Conservation (phyloP, 2,797 vertebrate genomes). For the Centropyge bicolor region DNA sequence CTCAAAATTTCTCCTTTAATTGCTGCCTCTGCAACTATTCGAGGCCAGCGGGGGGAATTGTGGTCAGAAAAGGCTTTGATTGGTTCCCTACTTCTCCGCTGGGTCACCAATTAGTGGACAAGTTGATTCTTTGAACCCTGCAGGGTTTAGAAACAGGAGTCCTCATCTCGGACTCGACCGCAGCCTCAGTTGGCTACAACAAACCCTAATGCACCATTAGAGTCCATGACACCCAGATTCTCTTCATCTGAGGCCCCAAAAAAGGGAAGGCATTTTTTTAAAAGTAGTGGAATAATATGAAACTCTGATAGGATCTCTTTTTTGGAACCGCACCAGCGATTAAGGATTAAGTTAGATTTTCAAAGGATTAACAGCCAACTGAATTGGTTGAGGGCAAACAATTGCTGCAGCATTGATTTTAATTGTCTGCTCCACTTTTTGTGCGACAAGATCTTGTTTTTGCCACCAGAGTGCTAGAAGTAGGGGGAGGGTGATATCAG, state of each 20-base stretch:
- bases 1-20: conserved; percentile 77
- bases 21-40: conserved; percentile 81
- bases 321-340: conserved; percentile 59
- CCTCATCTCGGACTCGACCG: conserved; percentile 76
- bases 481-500: conserved; percentile 74
- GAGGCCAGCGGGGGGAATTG: conserved; percentile 70
- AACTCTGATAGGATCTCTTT: conserved; percentile 60
- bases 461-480: conserved; percentile 68
- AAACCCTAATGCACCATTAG: conserved; percentile 74
- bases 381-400: conserved; percentile 80
- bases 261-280: conserved; percentile 26
- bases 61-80: conserved; percentile 74
- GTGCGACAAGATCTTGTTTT: conserved; percentile 83
- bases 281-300: conserved; percentile 61
- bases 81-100: conserved; percentile 77
- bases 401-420: conserved; percentile 81
- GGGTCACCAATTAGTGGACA: conserved; percentile 87
- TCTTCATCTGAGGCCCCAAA: conserved; percentile 26
- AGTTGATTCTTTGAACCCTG: conserved; percentile 81
- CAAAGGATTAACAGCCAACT: conserved; percentile 78
- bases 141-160: conserved; percentile 75
- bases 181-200: conserved; percentile 68
- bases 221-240: conserved; percentile 58
- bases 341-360: conserved; percentile 80
- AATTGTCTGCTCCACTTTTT: conserved; percentile 82